phyloP scores from a whole-genome alignment of 1,140 invertebrate species.

The Eubasilissa regina region DNA sequence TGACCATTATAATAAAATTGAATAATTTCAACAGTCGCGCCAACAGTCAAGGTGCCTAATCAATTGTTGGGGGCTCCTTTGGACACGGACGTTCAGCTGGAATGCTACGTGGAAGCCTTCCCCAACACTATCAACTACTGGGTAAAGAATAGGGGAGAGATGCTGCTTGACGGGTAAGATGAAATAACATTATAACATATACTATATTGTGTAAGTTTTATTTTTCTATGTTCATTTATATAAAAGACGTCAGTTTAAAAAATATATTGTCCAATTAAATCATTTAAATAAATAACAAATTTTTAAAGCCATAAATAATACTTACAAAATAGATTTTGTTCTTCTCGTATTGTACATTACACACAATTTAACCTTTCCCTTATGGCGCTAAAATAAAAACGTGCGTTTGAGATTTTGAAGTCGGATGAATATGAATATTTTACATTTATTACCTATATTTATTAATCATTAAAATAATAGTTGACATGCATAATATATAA shows the following conservation, averaged over 20 bases:
- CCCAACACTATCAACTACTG: constrained; percentile 88
- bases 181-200: neutral
- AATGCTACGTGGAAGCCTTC: constrained; percentile 85
- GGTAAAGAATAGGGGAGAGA: constrained; percentile 82
- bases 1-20: neutral
- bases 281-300: too few species aligned
- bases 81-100: constrained; percentile 81
- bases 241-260: neutral
- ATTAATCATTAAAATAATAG: too few species aligned
- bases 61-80: constrained; percentile 85
- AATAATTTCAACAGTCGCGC: constrained; percentile 75
- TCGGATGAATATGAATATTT: too few species aligned
- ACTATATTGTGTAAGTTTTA: neutral
- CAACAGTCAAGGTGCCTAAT: constrained; percentile 83
- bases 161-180: constrained; percentile 83
- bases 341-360: too few species aligned
- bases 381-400: too few species aligned
- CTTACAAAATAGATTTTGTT: too few species aligned
- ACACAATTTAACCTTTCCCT: too few species aligned
- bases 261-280: too few species aligned
- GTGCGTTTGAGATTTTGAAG: too few species aligned
- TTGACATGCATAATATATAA: too few species aligned
- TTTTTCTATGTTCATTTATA: neutral
- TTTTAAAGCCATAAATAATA: too few species aligned
- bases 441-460: too few species aligned